phyloP scores from a whole-genome alignment of 2,113 vertebrate genomes.

The Charina bottae region DNA sequence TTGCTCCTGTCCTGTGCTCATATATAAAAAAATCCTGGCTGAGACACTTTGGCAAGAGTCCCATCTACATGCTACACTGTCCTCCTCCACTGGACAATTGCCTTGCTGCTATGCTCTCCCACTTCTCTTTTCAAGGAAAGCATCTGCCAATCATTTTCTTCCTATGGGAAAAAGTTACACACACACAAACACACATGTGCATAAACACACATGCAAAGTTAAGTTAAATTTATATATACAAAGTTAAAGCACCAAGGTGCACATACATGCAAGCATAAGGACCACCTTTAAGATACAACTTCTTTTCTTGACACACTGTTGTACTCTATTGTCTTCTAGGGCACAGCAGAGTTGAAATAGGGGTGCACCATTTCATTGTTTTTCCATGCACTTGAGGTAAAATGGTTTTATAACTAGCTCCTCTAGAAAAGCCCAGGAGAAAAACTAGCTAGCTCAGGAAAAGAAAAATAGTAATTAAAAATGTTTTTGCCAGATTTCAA shows the following conservation, averaged over 20 bases:
- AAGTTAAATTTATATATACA: neutral
- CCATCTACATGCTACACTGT: neutral
- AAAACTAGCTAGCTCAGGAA: neutral
- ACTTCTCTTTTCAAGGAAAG: neutral
- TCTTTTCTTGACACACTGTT: neutral
- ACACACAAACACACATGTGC: neutral
- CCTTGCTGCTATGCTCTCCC: neutral
- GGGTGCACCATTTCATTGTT: neutral
- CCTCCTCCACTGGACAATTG: neutral
- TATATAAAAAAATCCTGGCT: neutral
- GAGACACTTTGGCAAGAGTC: neutral
- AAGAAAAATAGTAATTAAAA: neutral
- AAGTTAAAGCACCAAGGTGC: neutral
- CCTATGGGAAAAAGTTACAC: neutral
- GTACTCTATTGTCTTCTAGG: neutral
- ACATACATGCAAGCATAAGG: neutral
- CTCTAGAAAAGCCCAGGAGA: neutral
- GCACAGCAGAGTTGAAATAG: neutral
- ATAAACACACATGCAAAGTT: neutral
- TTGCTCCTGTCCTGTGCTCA: neutral
- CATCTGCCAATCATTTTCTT: neutral
- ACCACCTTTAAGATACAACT: neutral
- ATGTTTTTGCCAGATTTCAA: neutral
- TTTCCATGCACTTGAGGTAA: neutral
- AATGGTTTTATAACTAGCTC: neutral